Evolutionary conservation across 2,797 vertebrate species (phyloP), one percentile per base, ranked within the genome.

Genomic region (Sardinella longiceps): DNA sequence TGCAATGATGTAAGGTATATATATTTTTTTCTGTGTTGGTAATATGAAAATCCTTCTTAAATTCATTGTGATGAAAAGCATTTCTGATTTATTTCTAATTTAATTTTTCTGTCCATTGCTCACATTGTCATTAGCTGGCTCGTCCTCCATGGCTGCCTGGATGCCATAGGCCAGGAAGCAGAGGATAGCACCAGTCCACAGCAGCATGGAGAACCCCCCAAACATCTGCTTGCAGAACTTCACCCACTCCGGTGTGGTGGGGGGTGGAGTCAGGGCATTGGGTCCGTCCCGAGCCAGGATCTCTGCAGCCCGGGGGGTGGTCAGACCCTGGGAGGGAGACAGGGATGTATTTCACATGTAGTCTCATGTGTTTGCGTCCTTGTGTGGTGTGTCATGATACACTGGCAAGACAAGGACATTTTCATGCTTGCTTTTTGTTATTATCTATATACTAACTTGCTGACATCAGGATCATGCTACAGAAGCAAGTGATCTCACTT

Each of bases 151-250:
- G 84, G 91, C 93, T 5, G 93, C 93, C 48, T 85, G 91, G 88
- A 97, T 96, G 74, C 95, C 94, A 0, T 94, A 96, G 5, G 96
- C 96, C 92, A 97, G 84, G 82, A 97, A 97, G 82, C 96, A 97
- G 10, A 97, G 94, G 84, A 97, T 2, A 1, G 96, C 96, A 50
- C 96, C 96, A 0, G 97, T 97, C 96, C 96, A 97, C 85, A 97
- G 90, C 20, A 97, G 88, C 90, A 97, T 96, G 0, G 96, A 96
- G 92, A 97, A 97, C 0, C 96, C 96, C 33, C 96, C 96, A 0
- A 97, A 97, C 48, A 97, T 95, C 88, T 97, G 96, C 87, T 95
- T 95, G 48, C 96, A 97, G 91, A 97, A 97, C 86, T 97, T 97
- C 0, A 97, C 90, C 96, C 96, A 97, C 84, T 97, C 96, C 0